Evolutionary conservation across 2,888 invertebrate genomes (phyloP).

Genomic region (Pterostichus madidus): DNA sequence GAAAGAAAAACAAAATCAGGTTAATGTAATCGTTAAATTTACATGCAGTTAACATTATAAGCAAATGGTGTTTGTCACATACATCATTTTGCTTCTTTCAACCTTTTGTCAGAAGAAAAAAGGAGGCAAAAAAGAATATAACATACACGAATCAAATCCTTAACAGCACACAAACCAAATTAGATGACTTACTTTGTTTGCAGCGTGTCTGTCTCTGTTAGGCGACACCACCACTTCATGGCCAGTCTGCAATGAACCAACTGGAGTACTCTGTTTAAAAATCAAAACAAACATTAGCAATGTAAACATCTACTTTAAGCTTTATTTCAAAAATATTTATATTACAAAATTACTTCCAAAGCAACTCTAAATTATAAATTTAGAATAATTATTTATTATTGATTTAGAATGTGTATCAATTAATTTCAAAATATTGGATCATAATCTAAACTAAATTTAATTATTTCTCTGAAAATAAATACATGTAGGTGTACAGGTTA

Average conservation of each 20-base stretch:
- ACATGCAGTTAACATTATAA: slow-evolving; percentile 55
- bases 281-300: slow-evolving; percentile 24
- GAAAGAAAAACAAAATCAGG: slow-evolving; percentile 15
- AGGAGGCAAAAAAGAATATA: slow-evolving; percentile 58
- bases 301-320: neutral
- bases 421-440: neutral
- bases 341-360: slow-evolving; percentile 12
- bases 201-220: slow-evolving; percentile 90
- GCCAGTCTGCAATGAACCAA: slow-evolving; percentile 94
- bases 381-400: slow-evolving; percentile 24
- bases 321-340: slow-evolving; percentile 3
- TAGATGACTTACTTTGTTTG: slow-evolving; percentile 85
- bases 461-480: neutral
- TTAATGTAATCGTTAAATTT: slow-evolving; percentile 47
- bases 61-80: slow-evolving; percentile 58
- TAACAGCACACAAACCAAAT: slow-evolving; percentile 34
- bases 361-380: neutral
- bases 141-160: slow-evolving; percentile 56
- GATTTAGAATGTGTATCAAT: slow-evolving; percentile 1
- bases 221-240: slow-evolving; percentile 95
- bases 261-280: slow-evolving; percentile 91
- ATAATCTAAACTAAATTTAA: neutral
- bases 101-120: slow-evolving; percentile 58
- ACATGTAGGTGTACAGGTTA: neutral
- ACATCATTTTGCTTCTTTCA: slow-evolving; percentile 59